Base-by-base conservation (phyloP, 2,113 vertebrate genomes). In the Leptobrachium leishanense region DNA sequence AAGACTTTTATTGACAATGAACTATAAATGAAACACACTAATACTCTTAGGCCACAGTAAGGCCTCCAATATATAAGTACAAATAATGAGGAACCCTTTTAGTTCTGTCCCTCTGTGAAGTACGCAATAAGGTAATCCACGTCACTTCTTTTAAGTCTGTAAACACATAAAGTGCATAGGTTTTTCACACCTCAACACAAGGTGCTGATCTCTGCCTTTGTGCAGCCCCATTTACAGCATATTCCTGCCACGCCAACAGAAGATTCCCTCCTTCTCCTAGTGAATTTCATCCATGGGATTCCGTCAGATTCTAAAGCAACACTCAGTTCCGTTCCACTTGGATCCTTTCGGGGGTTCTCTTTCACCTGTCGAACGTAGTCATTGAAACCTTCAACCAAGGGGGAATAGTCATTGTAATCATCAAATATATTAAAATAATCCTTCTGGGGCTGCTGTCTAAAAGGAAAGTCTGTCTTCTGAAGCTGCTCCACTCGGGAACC, bases 221-320 rank as follows among this genome's bases (percentile, higher is more conserved):
- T 96, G 84, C 96, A 97, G 43, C 96, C 96, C 86, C 93, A 93
- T 84, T 77, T 94, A 42, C 96, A 97, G 87, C 96, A 97, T 84
- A 94, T 92, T 66, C 90, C 93, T 0, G 95, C 95, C 72, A 97
- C 85, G 2, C 95, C 95, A 75, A 90, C 73, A 53, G 94, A 90
- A 77, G 90, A 87, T 82, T 92, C 93, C n/a, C 94, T 90, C 88
- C 92, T 96, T 82, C 83, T 90, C 68, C 76, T 85, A 59, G 87
- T 86, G 15, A 85, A 70, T 5, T 70, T 74, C 55, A 82, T 83
- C 91, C 87, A 88, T 65, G 86, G 82, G 2, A 84, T 83, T 75
- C 59, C 70, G 53, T 75, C 80, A 13, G 73, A 83, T 41, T 40
- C 78, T 69, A 77, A 0, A 0, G 81, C 66, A 40, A 43, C 20